Evolutionary conservation across 1,140 invertebrate species (phyloP), one percentile per base, ranked within the genome.

Genomic region (Zaprionus nigranus): DNA sequence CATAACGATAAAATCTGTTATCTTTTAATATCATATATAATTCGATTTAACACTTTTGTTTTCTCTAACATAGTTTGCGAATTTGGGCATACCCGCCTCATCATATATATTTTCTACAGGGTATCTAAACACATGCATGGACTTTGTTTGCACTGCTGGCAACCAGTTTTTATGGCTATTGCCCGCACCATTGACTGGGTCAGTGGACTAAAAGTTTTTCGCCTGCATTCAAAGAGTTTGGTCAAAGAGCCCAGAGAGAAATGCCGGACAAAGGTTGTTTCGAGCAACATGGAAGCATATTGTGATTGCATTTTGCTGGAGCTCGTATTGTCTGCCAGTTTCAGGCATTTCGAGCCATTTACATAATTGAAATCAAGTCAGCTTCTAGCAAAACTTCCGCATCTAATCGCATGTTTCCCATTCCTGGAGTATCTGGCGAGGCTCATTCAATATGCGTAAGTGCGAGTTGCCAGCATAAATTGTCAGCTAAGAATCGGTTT

Each of bases 401-500:
- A 77, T 60, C 46, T 26, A 13, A 13, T 17, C 51, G 17, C 54
- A 15, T 13, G 24, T 24, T 6, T 53, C 22, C 49, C 63, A 28
- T 38, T 51, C 49, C 57, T 34, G 58, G 51, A 34, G 9, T 34
- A 34, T 34, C 30, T 34, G 9, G 17, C 54, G 7, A 54, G 49
- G 49, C 83, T 88, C 53, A 88, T 88, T 84, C 67, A 68, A 76
- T 81, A 88, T 87, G 84, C 83, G 84, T 81, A 56, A 72, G 54
- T 67, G 75, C 67, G 74, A 38, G 53, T 68, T 80, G 68, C 28
- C 54, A 75, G 79, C 77, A 87, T 85, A 87, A 86, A 82, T 87
- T 79, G 78, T 54, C 61, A 56, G 70, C 43, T n/a, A 84, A 87
- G 85, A 88, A 87, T 90, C 78, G 40, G 43, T 59, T 51, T 43